Evolutionary conservation across 2,888 invertebrate genomes (phyloP), one percentile per base, ranked within the genome.

Genomic region (Aphodius granarius): DNA sequence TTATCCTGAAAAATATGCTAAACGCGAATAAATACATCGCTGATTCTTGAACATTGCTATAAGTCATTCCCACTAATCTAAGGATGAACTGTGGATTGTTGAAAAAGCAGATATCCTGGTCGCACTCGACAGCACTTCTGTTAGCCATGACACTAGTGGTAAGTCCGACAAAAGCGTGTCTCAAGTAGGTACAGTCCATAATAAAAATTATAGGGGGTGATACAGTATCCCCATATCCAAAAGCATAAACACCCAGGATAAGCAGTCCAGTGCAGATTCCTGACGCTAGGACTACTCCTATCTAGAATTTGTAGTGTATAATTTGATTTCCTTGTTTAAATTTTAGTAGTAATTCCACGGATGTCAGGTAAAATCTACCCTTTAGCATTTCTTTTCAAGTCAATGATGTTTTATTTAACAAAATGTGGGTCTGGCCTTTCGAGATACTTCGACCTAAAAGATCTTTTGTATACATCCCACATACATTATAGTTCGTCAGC

Each of bases 71-170:
- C 43, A 68, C 64, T 6, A 72, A 63, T 17, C 15, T n/a, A 5
- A 76, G 63, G n/a, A 65, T 13, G 5, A 20, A 21, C 6, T 74
- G 9, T 15, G 74, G 63, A 21, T 76, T 74, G 20, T 43, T 63
- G 43, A 74, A 76, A 16, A 68, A 73, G 19, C 76, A 76, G 43
- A 76, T 74, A 3, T 73, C 23, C 2, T 72, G 43, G 21, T 76
- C 76, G 71, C 76, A 76, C 13, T 76, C 68, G 2, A 76, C 43
- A 16, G 21, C 43, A 15, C 68, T 72, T 13, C 72, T 64, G 21
- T 73, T 73, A 2, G 23, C 62, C 19, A 74, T 21, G 6, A 76
- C 18, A 5, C 68, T 62, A 5, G 62, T 65, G 16, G 68, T 15
- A 13, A 76, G 16, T 13, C 76, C 76, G 15, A 70, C 73, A 18